A percentile compares a stretch with the other conserved stretches of the same genome.
phyloP scores from a whole-genome alignment of 2,113 vertebrate species.

The Sapajus apella region DNA sequence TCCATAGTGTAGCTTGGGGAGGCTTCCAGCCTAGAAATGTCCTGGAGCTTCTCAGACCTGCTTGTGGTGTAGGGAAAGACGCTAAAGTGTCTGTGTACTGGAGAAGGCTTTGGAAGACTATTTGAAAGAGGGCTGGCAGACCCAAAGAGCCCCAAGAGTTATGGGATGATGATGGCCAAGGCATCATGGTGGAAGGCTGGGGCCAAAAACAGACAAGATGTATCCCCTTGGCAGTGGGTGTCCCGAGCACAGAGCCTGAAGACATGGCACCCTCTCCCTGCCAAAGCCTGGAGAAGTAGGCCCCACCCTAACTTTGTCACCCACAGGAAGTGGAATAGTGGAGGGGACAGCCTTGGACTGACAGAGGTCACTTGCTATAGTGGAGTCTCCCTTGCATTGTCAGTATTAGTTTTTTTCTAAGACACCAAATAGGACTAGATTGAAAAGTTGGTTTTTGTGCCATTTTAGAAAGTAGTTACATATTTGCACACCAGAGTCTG shows the following conservation, averaged over 20 bases:
- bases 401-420: not conserved
- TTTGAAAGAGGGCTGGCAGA: not conserved
- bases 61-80: not conserved
- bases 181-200: not conserved
- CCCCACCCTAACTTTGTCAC: not conserved
- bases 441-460: not conserved
- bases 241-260: accelerated
- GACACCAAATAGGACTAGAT: not conserved
- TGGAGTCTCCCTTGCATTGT: not conserved
- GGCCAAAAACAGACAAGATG: accelerated
- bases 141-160: too few relatives aligned
- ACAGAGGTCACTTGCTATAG: not conserved
- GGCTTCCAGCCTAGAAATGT: not conserved
- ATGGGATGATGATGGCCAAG: accelerated
- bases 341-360: too few relatives aligned
- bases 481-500: not conserved
- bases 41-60: not conserved
- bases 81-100: too few relatives aligned
- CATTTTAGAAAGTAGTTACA: not conserved
- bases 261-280: not conserved
- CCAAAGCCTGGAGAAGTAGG: not conserved
- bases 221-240: accelerated
- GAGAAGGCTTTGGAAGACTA: not conserved
- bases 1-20: accelerated
- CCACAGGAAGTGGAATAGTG: too few relatives aligned